Evolutionary conservation across 2,888 invertebrate species (phyloP).

Genomic region (Drosophila siamana): DNA sequence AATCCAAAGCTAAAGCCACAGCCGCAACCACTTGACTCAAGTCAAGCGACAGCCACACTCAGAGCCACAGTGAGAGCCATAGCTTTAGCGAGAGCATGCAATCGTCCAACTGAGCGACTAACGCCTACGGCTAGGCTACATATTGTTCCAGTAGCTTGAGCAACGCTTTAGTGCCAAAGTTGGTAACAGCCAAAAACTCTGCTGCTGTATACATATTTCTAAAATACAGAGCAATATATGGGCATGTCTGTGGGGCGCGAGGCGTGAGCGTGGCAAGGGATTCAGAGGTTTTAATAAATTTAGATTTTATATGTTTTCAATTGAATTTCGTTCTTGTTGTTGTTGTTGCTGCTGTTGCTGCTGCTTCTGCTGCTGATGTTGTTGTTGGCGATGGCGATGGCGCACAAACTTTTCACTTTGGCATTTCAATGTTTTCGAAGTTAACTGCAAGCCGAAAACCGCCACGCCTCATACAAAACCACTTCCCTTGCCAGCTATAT

Average conservation of each 20-base stretch:
- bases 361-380: constrained; percentile 4
- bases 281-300: constrained; percentile 68
- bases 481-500: constrained; percentile 44
- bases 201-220: not conserved
- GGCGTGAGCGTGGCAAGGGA: not conserved
- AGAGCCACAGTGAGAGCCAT: not conserved
- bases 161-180: constrained; percentile 56
- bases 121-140: constrained; percentile 50
- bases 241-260: not conserved
- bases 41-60: constrained; percentile 29
- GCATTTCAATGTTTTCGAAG: constrained; percentile 79
- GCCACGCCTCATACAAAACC: constrained; percentile 41
- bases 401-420: constrained; percentile 73
- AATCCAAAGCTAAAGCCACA: not conserved
- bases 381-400: constrained; percentile 19
- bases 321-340: constrained; percentile 66
- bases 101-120: constrained; percentile 30
- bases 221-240: not conserved
- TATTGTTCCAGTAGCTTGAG: constrained; percentile 52
- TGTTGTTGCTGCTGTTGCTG: constrained; percentile 15
- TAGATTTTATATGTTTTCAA: constrained; percentile 77
- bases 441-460: constrained; percentile 67
- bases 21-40: constrained; percentile 47
- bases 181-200: constrained; percentile 48
- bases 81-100: constrained; percentile 9